Evolutionary conservation across 2,113 vertebrate species (phyloP).

Genomic region (Pseudorasbora parva): DNA sequence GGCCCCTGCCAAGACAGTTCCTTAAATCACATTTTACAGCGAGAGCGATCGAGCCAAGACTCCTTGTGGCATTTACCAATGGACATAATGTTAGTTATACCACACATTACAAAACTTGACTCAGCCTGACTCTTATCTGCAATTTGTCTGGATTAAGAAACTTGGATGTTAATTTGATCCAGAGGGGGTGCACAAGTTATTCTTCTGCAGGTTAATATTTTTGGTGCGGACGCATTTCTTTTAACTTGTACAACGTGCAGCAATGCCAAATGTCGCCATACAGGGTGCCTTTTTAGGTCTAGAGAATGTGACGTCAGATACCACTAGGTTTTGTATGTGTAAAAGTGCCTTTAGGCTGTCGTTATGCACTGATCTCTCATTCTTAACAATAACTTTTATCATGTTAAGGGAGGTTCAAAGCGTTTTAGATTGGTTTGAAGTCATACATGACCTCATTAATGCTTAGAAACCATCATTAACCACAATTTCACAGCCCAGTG

Average conservation of each 20-base stretch:
- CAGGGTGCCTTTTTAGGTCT: slow-evolving; percentile 9
- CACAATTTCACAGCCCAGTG: not conserved
- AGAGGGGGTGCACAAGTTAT: no score
- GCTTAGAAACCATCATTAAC: not conserved
- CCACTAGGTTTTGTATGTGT: slow-evolving; percentile 5
- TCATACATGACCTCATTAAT: not conserved
- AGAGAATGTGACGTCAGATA: slow-evolving; percentile 19
- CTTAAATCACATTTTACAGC: slow-evolving; percentile 40
- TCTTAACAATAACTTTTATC: not conserved
- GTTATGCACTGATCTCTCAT: not conserved
- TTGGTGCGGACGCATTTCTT: not conserved
- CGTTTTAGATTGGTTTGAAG: slow-evolving; percentile 1
- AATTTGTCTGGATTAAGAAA: slow-evolving; percentile 22
- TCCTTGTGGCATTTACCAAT: slow-evolving; percentile 40
- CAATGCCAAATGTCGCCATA: not conserved
- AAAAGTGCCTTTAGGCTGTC: not conserved
- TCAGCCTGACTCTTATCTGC: not conserved
- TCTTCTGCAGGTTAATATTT: not conserved
- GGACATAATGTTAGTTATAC: slow-evolving; percentile 27
- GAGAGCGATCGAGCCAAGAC: not conserved
- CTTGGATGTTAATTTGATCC: not conserved
- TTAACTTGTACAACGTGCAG: not conserved
- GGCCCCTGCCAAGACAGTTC: slow-evolving; percentile 25
- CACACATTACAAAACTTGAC: slow-evolving; percentile 6
- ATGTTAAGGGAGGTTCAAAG: slow-evolving; percentile 17